Evolutionary conservation across 2,113 vertebrate genomes (phyloP), one percentile per base, ranked within the genome.

Genomic region (Coregonus clupeaformis): DNA sequence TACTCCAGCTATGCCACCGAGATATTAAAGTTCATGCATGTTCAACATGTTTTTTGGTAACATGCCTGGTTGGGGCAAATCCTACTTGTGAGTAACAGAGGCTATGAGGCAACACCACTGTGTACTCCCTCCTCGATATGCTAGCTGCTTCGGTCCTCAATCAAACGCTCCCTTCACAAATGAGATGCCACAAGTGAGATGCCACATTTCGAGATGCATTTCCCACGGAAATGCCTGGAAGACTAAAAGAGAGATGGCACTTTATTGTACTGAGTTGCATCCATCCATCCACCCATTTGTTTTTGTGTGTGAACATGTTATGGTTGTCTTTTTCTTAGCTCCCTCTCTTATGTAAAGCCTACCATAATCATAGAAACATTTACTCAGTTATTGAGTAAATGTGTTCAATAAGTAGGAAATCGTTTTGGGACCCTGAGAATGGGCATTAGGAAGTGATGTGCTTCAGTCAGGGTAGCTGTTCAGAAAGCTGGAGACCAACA

Each of bases 391-490:
- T 64, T 16, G 69, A 83, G n/a, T n/a, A n/a, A n/a, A 71, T 79
- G 64, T 71, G 57, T 22, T 59, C 84, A 64, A 57, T 74, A 66
- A 42, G 29, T 72, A 82, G 75, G 72, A 65, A 78, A 74, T 85
- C 79, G 16, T n/a, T 47, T 79, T 81, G 81, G 84, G 80, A 93
- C 90, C 93, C 91, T 92, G 92, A 92, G 91, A 91, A 82, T 87
- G 84, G 85, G 76, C 78, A 77, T 80, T 81, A 84, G 79, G 82
- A 80, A 75, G 77, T 83, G 71, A 69, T 78, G 69, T 79, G 80
- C 75, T 80, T 82, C 71, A 73, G 75, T 83, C 73, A 73, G 73
- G 74, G 67, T 60, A 75, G 62, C 76, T 73, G 75, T 77, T 76
- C 59, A 67, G 83, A 88, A 78, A 84, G 85, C 73, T 78, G 64